Base-by-base conservation (phyloP, 2,113 vertebrate species). In the Pluvianellus socialis region DNA sequence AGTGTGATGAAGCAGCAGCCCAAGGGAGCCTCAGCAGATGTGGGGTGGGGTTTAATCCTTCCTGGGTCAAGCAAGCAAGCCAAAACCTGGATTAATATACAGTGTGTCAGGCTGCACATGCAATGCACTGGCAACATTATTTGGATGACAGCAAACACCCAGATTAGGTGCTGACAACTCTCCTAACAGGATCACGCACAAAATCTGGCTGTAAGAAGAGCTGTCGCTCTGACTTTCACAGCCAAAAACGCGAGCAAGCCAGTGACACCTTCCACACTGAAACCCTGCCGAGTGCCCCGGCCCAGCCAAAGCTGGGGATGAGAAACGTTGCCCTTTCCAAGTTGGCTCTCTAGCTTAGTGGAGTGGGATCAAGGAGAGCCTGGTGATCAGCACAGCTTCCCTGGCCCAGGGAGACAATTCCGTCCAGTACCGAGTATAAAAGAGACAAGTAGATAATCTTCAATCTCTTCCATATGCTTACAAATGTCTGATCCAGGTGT, bases 81-180 rank as follows among this genome's bases (percentile, higher is more conserved):
- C 90, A 94, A 92, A 92, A 67, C 21, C 28, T 67, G 59, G 65
- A 97, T 92, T 86, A 92, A 95, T 53, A 68, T 12, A 28, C 53
- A 91, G 47, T 44, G 67, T 88, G 65, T 88, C 62, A 90, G 28
- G 90, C 93, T 93, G 87, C 65, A 96, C 52, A 59, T 71, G 79
- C 86, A 83, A 49, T 44, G 67, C 61, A 44, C 87, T 97, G 94
- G 92, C 89, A 92, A 12, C n/a, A 45, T 26, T 79, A 72, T 53
- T 24, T 92, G 94, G 89, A 87, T 1, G 14, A 86, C 33, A 91
- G 71, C n/a, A 79, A 96, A 79, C 45, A 90, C n/a, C 10, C 77
- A 92, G 83, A 96, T 81, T 67, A 95, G 58, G 70, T 95, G 89
- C 89, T 96, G 95, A 95, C 83, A 96, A 80, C 83, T 95, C 70